Percentiles rank a stretch among this genome's conserved stretches.
Evolutionary conservation across 2,113 vertebrate species (phyloP).

Genomic region (Glareola pratincola): DNA sequence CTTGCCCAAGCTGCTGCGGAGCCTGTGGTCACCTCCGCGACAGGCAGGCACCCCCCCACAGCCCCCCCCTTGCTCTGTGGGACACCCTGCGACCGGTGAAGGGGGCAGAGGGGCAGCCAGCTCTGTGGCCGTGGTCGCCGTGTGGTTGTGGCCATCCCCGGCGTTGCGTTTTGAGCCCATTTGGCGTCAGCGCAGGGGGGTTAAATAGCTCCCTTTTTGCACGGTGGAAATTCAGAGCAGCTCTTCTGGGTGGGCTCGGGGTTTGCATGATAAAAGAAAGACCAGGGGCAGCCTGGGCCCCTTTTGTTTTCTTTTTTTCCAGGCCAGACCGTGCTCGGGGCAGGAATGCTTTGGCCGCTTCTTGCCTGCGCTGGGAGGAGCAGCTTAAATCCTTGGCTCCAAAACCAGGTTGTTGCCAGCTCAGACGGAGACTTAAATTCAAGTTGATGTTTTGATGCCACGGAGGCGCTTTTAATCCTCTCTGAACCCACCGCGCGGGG

Average conservation of each 20-base stretch:
- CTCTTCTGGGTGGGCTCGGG: neutral
- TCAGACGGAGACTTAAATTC: conserved; percentile 58
- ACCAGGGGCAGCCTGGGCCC: neutral
- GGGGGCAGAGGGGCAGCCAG: neutral
- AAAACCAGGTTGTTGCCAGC: conserved; percentile 22
- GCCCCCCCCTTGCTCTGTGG: too few relatives aligned
- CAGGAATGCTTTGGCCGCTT: conserved; percentile 29
- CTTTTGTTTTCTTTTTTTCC: conserved; percentile 32
- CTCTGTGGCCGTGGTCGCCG: neutral
- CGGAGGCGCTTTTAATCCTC: conserved; percentile 42
- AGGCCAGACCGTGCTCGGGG: conserved; percentile 41
- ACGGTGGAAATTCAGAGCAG: neutral
- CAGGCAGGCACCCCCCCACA: neutral
- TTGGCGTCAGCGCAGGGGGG: neutral
- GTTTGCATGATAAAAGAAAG: conserved; percentile 59
- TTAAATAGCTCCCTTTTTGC: neutral
- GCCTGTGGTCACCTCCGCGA: neutral
- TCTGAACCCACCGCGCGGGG: neutral
- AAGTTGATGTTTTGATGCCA: conserved; percentile 43
- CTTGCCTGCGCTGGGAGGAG: neutral
- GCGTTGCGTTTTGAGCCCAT: neutral
- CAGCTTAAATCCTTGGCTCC: conserved; percentile 20
- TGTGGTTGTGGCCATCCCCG: neutral
- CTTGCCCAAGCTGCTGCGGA: neutral
- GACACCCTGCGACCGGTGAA: neutral